phyloP scores from a whole-genome alignment of 2,113 vertebrate species.

The Nothocercus nigrocapillus region DNA sequence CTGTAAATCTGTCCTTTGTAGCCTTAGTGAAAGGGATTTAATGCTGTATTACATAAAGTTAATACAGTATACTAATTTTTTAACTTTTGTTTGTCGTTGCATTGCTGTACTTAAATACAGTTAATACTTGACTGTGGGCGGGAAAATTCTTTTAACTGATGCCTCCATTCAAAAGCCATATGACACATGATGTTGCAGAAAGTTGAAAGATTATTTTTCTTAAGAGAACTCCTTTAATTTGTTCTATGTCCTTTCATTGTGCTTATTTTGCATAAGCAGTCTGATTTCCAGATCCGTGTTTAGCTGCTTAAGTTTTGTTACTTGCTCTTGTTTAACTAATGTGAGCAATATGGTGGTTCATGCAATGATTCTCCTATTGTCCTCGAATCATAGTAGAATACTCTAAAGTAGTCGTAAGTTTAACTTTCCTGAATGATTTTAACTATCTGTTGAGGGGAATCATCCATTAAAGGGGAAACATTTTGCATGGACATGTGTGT shows the following conservation, averaged over 20 bases:
- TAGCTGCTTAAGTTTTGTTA: constrained; percentile 29
- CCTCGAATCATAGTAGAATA: constrained; percentile 17
- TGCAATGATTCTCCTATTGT: constrained; percentile 28
- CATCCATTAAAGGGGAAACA: constrained; percentile 8
- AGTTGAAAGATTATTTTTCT: constrained; percentile 8
- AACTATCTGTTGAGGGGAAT: constrained; percentile 1
- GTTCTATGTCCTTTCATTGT: background rate
- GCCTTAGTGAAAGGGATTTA: background rate
- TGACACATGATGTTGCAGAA: constrained; percentile 29
- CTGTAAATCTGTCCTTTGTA: constrained; percentile 28
- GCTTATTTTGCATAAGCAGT: constrained; percentile 18
- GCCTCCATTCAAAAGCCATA: constrained; percentile 64
- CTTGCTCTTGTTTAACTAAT: constrained; percentile 39
- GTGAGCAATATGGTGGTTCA: constrained; percentile 17
- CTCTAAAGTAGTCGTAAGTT: constrained; percentile 40
- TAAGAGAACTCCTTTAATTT: constrained; percentile 33
- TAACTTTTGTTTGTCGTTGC: background rate
- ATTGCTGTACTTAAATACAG: constrained; percentile 51
- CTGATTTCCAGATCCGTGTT: background rate
- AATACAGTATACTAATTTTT: background rate
- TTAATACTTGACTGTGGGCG: constrained; percentile 21
- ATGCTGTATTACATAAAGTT: constrained; percentile 33
- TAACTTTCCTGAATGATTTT: constrained; percentile 33
- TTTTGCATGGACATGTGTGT: background rate
- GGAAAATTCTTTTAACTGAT: constrained; percentile 13